Evolutionary conservation across 2,888 invertebrate species (phyloP).

Genomic region (Pherbina coryleti): DNA sequence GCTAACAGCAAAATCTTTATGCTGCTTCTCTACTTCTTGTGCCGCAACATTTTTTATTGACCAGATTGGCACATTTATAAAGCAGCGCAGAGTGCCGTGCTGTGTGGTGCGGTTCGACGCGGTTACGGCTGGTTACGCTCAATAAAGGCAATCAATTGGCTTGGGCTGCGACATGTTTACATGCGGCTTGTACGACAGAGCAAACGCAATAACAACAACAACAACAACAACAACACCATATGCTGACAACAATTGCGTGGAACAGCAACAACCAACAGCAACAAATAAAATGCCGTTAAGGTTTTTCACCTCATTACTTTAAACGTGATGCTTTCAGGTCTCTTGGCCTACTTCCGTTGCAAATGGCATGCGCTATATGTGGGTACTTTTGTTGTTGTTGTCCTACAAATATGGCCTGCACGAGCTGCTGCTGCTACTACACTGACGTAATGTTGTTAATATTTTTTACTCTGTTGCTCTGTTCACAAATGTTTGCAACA

Average conservation of each 20-base stretch:
- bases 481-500: neutral
- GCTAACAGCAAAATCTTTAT: no score
- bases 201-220: neutral
- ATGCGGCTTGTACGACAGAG: neutral
- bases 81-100: no score
- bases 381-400: neutral
- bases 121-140: neutral
- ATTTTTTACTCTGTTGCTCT: neutral
- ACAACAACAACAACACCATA: neutral
- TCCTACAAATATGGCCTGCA: constrained; percentile 4
- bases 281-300: constrained; percentile 26
- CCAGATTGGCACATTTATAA: no score
- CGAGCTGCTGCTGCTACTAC: neutral
- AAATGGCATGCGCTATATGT: neutral
- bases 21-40: no score
- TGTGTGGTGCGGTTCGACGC: neutral
- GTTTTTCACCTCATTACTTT: constrained; percentile 21
- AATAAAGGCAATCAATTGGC: neutral
- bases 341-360: constrained; percentile 31
- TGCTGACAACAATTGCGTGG: neutral
- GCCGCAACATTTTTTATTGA: no score
- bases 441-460: constrained; percentile 6
- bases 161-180: neutral
- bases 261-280: neutral
- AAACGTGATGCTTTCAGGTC: constrained; percentile 10